Base-by-base conservation (phyloP, 1,140 invertebrate species). In the Elysia chlorotica region DNA sequence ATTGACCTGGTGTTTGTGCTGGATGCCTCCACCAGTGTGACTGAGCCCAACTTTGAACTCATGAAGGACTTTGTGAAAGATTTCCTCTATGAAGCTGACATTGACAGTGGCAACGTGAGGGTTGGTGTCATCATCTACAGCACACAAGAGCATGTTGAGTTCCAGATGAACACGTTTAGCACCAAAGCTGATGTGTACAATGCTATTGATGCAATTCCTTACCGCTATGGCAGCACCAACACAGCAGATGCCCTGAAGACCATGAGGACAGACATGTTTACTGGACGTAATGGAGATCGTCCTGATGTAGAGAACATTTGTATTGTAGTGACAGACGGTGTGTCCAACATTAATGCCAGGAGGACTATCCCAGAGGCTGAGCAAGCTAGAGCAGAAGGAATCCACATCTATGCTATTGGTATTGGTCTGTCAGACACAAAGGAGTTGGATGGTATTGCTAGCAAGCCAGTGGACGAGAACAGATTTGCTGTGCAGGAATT, bases 381-480 rank as follows among this genome's bases (percentile, higher is more conserved):
- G 36, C 57, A 62, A 33, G 77, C 74, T n/a, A 71, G 75, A 37
- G 72, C 56, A 19, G 71, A 72, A 25, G 68, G 75, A 14, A 81
- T 82, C 57, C 71, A 80, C 30, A 80, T 84, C 48, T 84, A 83
- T 71, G 83, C 76, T 48, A 76, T 83, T 65, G 81, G 81, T 56
- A 76, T 82, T 56, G 41, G 41, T n/a, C 41, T 48, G 41, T 14
- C 41, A 48, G 41, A 48, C 41, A 48, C 41, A 48, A 48, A n/a
- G 41, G 41, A 48, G 41, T 48, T 48, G 41, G 41, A 48, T 48
- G 41, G 41, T 14, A 48, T 48, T 48, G 41, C 41, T 48, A 48
- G 41, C 41, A 48, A 48, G 41, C 41, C 41, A 48, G 10, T 48
- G 10, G 41, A 48, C n/a, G 41, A 48, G 41, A 48, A 48, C 41